A percentile compares a stretch with the other conserved stretches of the same genome.
These are phyloP conservation scores for Drosophila sp. DNA, from an alignment of 1,140 invertebrate genomes.

Conservation along the genomic window DNA sequence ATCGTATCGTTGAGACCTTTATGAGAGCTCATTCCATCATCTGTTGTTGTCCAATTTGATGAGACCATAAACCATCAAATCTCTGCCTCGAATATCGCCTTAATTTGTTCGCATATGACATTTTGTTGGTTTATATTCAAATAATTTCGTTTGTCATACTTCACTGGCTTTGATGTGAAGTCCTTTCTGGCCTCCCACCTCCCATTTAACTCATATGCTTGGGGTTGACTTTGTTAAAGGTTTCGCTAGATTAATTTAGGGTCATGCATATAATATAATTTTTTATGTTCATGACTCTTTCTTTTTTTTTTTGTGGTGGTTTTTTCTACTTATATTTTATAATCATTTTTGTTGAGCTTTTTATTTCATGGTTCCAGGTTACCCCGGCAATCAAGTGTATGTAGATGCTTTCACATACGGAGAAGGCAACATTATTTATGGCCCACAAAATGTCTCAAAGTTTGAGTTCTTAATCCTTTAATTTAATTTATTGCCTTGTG, in stretches of 20 bases:
- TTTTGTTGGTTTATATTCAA: constrained; percentile 70
- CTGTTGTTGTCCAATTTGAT: constrained; percentile 1
- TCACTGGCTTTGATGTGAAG: constrained; percentile 70
- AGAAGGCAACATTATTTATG: constrained; percentile 62
- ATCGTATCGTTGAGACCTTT: no score
- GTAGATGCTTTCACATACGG: constrained; percentile 51
- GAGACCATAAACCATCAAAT: constrained; percentile 20
- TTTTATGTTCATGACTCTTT: constrained; percentile 50
- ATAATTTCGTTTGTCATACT: constrained; percentile 75
- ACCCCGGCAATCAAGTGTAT: constrained; percentile 57
- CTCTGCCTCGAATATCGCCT: constrained; percentile 36
- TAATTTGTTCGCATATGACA: constrained; percentile 75
- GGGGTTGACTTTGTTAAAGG: constrained; percentile 53
- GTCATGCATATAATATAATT: constrained; percentile 81
- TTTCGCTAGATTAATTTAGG: constrained; percentile 82
- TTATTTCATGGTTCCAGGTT: not conserved
- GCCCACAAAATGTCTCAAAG: constrained; percentile 40
- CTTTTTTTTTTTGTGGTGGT: constrained; percentile 12
- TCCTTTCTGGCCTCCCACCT: constrained; percentile 13
- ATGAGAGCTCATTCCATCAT: not conserved
- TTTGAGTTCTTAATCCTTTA: constrained; percentile 49
- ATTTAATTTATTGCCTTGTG: constrained; percentile 63
- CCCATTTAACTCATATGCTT: not conserved
- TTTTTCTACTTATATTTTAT: not conserved
- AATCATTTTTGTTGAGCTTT: constrained; percentile 10